phyloP scores from a whole-genome alignment of 2,888 invertebrate genomes.

The Pseudanteris insignis region DNA sequence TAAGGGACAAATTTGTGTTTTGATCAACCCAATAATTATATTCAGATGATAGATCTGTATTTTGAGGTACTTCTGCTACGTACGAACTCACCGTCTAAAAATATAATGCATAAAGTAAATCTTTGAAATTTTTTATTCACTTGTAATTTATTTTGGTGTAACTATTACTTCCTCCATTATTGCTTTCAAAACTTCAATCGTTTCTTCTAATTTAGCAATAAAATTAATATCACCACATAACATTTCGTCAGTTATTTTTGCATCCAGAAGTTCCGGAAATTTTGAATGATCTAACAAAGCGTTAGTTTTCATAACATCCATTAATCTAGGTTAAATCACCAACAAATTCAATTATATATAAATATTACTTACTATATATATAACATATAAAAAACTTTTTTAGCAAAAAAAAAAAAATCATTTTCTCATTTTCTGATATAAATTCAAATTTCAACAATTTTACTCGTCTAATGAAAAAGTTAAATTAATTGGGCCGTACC shows the following conservation, averaged over 20 bases:
- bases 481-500: conserved; percentile 60
- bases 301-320: conserved; percentile 80
- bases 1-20: conserved; percentile 78
- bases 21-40: conserved; percentile 87
- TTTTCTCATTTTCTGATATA: conserved; percentile 4
- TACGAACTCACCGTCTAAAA: conserved; percentile 52
- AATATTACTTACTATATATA: no score
- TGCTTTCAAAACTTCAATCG: conserved; percentile 74
- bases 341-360: no score
- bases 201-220: conserved; percentile 71
- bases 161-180: conserved; percentile 74
- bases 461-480: no score
- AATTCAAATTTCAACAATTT: background rate
- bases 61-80: conserved; percentile 69
- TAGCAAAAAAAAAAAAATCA: conserved; percentile 1
- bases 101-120: no score
- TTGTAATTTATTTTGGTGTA: no score
- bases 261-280: conserved; percentile 68
- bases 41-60: conserved; percentile 83
- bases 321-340: no score
- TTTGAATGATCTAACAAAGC: conserved; percentile 74
- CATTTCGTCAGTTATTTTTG: conserved; percentile 61
- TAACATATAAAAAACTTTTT: no score
- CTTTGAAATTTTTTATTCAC: no score
- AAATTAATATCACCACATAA: conserved; percentile 68